Evolutionary conservation across 2,797 vertebrate genomes (phyloP).

Genomic region (Periparus ater): DNA sequence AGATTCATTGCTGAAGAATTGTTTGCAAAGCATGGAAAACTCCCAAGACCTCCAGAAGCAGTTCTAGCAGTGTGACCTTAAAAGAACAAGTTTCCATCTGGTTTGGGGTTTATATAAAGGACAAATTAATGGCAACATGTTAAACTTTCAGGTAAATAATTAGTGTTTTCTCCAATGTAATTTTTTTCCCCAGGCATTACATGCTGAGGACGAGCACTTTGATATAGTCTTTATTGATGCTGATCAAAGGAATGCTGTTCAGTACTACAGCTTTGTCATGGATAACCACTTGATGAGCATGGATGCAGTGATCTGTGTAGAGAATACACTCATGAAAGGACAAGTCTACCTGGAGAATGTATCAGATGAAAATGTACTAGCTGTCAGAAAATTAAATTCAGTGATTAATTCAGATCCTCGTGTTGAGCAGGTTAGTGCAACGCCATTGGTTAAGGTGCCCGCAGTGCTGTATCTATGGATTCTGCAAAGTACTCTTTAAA

Average conservation of each 20-base stretch:
- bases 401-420: constrained; percentile 76
- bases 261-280: constrained; percentile 84
- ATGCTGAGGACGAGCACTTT: constrained; percentile 79
- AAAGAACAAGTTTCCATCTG: not conserved
- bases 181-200: constrained; percentile 73
- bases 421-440: constrained; percentile 78
- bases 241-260: constrained; percentile 83
- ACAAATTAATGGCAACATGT: not conserved
- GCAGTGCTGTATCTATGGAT: not conserved
- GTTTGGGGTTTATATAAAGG: constrained; percentile 16
- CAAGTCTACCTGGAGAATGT: constrained; percentile 81
- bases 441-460: not conserved
- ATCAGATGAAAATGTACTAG: constrained; percentile 77
- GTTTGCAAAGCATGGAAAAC: not conserved
- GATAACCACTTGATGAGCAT: constrained; percentile 82
- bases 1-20: not conserved
- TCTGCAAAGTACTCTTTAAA: constrained; percentile 39
- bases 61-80: not conserved
- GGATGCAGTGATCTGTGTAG: constrained; percentile 81
- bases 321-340: constrained; percentile 84
- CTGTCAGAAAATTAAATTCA: constrained; percentile 80
- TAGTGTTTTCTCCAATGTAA: constrained; percentile 41
- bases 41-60: not conserved
- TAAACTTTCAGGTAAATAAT: constrained; percentile 51
- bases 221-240: constrained; percentile 87